Conservation (phyloP, 2,113 vertebrate species). For the Monarcha castaneiventris region DNA sequence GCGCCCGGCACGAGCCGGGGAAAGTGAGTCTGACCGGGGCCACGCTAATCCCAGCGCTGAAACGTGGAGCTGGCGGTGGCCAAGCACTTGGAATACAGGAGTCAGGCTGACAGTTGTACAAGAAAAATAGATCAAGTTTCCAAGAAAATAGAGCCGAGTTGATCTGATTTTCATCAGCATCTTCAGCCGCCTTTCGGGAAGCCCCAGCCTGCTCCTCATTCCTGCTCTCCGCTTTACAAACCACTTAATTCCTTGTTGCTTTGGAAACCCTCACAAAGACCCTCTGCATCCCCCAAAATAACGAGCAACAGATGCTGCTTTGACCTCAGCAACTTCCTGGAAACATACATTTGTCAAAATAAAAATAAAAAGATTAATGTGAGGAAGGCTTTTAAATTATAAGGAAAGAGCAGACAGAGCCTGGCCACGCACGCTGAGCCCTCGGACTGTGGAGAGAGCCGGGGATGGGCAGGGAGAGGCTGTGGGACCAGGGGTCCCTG, state of each 20-base stretch:
- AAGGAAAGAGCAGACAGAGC: conserved; percentile 26
- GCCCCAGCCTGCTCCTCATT: conserved; percentile 56
- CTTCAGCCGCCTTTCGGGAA: conserved; percentile 73
- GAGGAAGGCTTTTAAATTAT: conserved; percentile 64
- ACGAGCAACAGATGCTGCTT: conserved; percentile 90
- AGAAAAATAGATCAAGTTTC: conserved; percentile 59
- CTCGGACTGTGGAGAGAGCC: neutral
- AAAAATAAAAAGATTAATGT: conserved; percentile 87
- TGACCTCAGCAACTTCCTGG: conserved; percentile 93
- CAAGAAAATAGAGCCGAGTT: conserved; percentile 18
- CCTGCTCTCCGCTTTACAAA: conserved; percentile 34
- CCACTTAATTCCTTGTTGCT: conserved; percentile 75
- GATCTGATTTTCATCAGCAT: conserved; percentile 56
- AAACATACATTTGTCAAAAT: conserved; percentile 93
- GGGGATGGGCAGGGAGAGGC: neutral
- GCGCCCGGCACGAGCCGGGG: neutral
- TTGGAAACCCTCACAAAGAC: conserved; percentile 80
- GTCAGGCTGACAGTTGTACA: neutral
- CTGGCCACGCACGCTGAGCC: neutral
- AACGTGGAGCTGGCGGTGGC: neutral
- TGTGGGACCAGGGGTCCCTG: neutral
- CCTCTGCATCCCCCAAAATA: conserved; percentile 80
- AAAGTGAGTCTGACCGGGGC: neutral
- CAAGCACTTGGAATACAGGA: neutral
- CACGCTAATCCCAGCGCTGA: neutral